Evolutionary conservation across 2,888 invertebrate species (phyloP), one percentile per base, ranked within the genome.

Genomic region (Glyphotaelius pellucidus): DNA sequence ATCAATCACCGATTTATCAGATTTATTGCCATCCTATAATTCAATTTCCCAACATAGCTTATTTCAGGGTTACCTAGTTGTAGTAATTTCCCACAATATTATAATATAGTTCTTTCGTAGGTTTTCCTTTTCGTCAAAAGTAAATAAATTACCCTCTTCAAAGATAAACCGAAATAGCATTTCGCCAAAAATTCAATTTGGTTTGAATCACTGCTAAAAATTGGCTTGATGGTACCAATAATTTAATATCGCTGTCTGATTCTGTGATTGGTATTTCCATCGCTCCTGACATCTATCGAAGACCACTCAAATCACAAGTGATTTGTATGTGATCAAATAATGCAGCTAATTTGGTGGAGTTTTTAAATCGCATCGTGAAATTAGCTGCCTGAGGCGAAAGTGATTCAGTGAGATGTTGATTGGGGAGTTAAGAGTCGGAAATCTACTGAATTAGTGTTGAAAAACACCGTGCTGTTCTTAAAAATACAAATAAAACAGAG

Each of bases 301-400:
- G 86, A 52, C 86, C 86, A 91, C 91, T 92, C 92, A 92, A 92
- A 92, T 90, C 91, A 91, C 85, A 89, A 38, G 79, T 84, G 38
- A 80, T 80, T 90, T 86, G 38, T 30, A n/a, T 91, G 89, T 92
- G 90, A 92, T 92, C 89, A 67, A 88, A 92, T 92, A 91, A 88
- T 86, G 14, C n/a, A 42, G 42, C 86, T 35, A n/a, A 30, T 86
- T 86, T 15, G 38, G 86, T 38, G 7, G 35, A 35, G 83, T 83
- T 35, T 11, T 83, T 25, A 83, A 83, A 83, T 12, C 11, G 11
- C 35, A 5, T 19, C 2, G 15, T 83, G 11, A 25, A 19, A 83
- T 83, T 35, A 3, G 9, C 32, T 35, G 35, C 83, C 83, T 7
- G 35, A 38, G 35, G 83, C 83, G 25, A 67, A 67, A 67, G n/a